phyloP scores from a whole-genome alignment of 2,113 vertebrate species.

The Salvelinus alpinus region DNA sequence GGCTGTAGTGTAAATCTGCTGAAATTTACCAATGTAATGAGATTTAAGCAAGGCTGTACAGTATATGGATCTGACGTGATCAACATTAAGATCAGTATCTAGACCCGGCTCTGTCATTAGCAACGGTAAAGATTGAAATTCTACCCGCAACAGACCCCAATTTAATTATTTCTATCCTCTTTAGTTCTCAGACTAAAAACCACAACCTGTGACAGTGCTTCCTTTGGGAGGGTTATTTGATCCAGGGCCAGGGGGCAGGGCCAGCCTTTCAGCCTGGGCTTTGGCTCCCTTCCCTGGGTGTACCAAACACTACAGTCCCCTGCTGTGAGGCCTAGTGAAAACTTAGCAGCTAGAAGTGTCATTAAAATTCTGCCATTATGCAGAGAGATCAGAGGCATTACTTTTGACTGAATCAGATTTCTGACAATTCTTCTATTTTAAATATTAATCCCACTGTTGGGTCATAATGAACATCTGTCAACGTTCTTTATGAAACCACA shows the following conservation, averaged over 20 bases:
- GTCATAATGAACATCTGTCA: too few species aligned
- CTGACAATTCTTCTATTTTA: conserved; percentile 34
- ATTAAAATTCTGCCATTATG: conserved; percentile 47
- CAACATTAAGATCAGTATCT: conserved; percentile 14
- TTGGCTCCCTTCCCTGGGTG: conserved; percentile 56
- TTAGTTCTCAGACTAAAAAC: conserved; percentile 32
- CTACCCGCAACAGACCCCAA: conserved; percentile 37
- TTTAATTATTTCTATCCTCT: conserved; percentile 61
- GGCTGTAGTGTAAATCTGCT: neutral
- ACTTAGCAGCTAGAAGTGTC: conserved; percentile 48
- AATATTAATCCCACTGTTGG: conserved; percentile 43
- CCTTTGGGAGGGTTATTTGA: conserved; percentile 57
- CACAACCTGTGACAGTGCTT: neutral
- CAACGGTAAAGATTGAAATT: conserved; percentile 34
- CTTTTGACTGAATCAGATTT: conserved; percentile 37
- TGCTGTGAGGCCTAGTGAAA: conserved; percentile 67
- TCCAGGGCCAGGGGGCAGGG: conserved; percentile 56
- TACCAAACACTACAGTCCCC: conserved; percentile 58
- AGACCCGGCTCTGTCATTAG: conserved; percentile 23
- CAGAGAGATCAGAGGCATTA: conserved; percentile 37
- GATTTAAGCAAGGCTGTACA: conserved; percentile 8
- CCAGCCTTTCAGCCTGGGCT: conserved; percentile 56
- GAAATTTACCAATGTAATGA: neutral
- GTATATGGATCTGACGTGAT: conserved; percentile 16
- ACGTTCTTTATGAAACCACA: too few species aligned